Conservation (phyloP, 2,888 invertebrate species). For the Eilema griseolum region DNA sequence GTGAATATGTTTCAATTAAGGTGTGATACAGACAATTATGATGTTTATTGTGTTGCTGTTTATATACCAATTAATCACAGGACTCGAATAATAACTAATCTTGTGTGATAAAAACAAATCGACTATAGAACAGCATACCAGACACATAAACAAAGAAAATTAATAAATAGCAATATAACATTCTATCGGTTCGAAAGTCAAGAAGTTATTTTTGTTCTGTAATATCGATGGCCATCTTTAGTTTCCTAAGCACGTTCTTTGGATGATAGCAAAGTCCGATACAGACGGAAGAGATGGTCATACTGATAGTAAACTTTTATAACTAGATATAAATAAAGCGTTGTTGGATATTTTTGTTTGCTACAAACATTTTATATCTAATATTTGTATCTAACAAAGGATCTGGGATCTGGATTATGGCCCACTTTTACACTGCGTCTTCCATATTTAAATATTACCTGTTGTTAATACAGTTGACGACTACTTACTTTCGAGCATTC, state of each 20-base stretch:
- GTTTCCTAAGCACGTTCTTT: slow-evolving; percentile 63
- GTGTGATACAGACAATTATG: neutral
- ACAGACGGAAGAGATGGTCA: slow-evolving; percentile 39
- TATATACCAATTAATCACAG: too few species aligned
- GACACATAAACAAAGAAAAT: neutral
- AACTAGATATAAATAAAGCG: slow-evolving; percentile 22
- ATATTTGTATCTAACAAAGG: neutral
- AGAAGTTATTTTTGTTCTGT: slow-evolving; percentile 41
- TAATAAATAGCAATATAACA: slow-evolving; percentile 34
- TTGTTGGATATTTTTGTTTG: slow-evolving; percentile 15
- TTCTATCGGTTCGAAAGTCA: slow-evolving; percentile 32
- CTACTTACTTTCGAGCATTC: too few species aligned
- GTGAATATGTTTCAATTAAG: neutral
- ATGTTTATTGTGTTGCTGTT: too few species aligned
- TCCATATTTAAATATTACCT: neutral
- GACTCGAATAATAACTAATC: neutral
- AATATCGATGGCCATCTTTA: slow-evolving; percentile 48
- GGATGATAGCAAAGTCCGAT: slow-evolving; percentile 62
- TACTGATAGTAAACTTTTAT: slow-evolving; percentile 39
- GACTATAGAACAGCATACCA: neutral
- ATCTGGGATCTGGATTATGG: neutral
- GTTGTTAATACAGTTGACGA: too few species aligned
- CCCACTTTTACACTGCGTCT: neutral
- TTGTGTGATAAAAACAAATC: neutral
- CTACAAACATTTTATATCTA: neutral